phyloP scores from a whole-genome alignment of 2,888 invertebrate genomes.

The Lasioglossum morio region DNA sequence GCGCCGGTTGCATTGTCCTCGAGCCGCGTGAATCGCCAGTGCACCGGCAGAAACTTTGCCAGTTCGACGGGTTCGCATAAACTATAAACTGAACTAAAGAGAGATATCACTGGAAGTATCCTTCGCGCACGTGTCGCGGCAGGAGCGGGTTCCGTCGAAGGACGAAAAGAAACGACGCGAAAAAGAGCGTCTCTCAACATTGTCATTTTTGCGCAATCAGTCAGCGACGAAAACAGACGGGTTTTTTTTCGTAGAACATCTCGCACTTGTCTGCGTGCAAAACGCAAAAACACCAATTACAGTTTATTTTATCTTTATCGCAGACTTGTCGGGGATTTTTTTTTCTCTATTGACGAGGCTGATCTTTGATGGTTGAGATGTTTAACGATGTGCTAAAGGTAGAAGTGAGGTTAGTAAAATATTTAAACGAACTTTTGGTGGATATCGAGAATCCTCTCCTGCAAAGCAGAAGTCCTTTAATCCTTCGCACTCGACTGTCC shows the following conservation, averaged over 20 bases:
- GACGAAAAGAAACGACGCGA: background rate
- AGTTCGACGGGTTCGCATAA: background rate
- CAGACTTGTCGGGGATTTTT: background rate
- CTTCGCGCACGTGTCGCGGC: too few relatives aligned
- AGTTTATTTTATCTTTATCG: background rate
- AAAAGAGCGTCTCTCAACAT: background rate
- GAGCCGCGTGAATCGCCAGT: conserved; percentile 1
- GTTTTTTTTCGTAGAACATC: too few relatives aligned
- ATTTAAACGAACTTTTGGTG: too few relatives aligned
- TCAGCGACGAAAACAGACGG: background rate
- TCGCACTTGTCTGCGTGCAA: background rate
- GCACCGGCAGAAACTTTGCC: background rate
- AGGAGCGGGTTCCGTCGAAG: too few relatives aligned
- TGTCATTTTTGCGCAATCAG: too few relatives aligned
- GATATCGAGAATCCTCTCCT: too few relatives aligned
- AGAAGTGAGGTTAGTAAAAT: background rate
- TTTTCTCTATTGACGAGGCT: too few relatives aligned
- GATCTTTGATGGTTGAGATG: too few relatives aligned
- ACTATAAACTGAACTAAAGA: background rate
- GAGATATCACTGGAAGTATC: background rate
- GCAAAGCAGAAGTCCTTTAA: too few relatives aligned
- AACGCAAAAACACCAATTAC: background rate
- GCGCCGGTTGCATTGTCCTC: conserved; percentile 9
- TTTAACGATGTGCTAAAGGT: background rate
- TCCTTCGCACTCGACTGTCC: too few relatives aligned